These are phyloP conservation scores for Heteronetta atricapilla DNA, from an alignment of 2,113 vertebrate genomes.

Conservation along the genomic window DNA sequence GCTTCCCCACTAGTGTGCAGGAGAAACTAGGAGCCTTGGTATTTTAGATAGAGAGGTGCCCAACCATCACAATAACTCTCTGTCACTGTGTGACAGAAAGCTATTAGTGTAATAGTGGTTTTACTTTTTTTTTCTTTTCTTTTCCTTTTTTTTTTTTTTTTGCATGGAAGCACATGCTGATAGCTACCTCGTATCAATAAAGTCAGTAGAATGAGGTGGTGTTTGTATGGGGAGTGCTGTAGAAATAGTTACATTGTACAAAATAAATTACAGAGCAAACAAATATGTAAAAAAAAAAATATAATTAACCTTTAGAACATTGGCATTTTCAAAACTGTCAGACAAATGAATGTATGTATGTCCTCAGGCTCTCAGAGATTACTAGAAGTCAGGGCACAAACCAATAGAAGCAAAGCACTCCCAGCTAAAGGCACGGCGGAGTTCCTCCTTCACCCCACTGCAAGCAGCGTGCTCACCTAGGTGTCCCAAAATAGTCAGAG, in stretches of 20 bases:
- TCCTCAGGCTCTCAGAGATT: conserved; percentile 44
- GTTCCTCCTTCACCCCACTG: neutral
- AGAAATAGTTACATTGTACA: conserved; percentile 24
- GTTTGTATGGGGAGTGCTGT: neutral
- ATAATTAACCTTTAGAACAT: conserved; percentile 49
- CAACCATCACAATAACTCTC: neutral
- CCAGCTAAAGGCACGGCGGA: neutral
- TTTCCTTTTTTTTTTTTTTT: neutral
- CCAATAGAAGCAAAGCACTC: conserved; percentile 16
- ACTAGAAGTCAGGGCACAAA: conserved; percentile 44
- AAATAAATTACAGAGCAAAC: conserved; percentile 50
- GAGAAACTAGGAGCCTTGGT: conserved; percentile 30
- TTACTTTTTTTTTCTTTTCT: neutral
- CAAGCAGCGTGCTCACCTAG: conserved; percentile 24
- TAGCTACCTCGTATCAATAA: neutral
- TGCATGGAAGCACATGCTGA: neutral
- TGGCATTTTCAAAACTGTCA: conserved; percentile 55
- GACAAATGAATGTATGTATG: neutral
- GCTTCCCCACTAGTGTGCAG: neutral
- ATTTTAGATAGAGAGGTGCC: neutral
- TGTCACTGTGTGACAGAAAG: neutral
- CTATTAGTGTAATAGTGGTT: neutral
- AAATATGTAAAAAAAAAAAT: conserved; percentile 21
- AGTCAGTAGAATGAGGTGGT: neutral
- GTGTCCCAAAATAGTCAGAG: conserved; percentile 32